Base-by-base conservation (phyloP, 2,797 vertebrate genomes). In the Steatocranus sp. region DNA sequence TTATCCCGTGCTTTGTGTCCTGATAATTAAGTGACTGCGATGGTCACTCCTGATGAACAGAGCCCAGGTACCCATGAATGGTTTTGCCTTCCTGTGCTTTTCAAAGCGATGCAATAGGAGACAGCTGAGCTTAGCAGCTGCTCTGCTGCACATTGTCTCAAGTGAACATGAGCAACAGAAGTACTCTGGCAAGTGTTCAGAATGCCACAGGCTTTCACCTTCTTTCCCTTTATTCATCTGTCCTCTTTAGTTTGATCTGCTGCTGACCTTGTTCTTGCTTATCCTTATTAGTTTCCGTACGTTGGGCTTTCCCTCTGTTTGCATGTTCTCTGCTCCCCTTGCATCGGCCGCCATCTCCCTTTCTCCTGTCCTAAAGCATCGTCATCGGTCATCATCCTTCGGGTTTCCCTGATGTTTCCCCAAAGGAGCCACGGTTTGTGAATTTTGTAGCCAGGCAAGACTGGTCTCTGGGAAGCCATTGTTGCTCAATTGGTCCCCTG, bases 91-190 rank as follows among this genome's bases (percentile, higher is more conserved):
- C 51, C 48, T 53, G 38, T 63, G 41, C 63, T 83, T 63, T 86
- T 82, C 63, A 75, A 74, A 53, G 38, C 32, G 7, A 23, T 76
- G 74, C 58, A 76, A 86, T 12, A 61, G 73, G 68, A 86, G 41
- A 81, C 46, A n/a, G 63, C 23, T 89, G 78, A 87, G 77, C 74
- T 74, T 58, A 68, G 75, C 61, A 78, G 85, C 61, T 81, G 76
- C 66, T 89, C 80, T 83, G 4, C 53, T 80, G 41, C 76, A 82
- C 84, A 68, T 81, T 75, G 84, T 89, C 85, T 90, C 83, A 74
- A 79, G 78, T 87, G 70, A 89, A 75, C 56, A 77, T 46, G 74
- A 88, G 56, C 56, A 85, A 76, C 56, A 87, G 78, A 83, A 50
- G 73, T 58, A 74, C 43, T 38, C 50, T 79, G 85, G 78, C 76